phyloP scores from a whole-genome alignment of 2,113 vertebrate species.

The Sander vitreus region DNA sequence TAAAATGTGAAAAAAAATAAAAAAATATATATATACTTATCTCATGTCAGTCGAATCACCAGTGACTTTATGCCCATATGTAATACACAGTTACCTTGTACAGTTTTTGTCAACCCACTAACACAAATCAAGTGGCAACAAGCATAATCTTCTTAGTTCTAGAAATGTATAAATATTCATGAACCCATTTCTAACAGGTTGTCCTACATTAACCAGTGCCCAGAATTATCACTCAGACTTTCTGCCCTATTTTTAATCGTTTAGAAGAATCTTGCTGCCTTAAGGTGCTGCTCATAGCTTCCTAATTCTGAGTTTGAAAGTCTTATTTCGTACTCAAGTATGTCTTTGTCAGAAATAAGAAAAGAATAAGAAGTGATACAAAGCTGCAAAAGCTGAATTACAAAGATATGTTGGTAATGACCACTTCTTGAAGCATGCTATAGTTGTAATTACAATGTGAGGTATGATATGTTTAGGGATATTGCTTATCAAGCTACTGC shows the following conservation, averaged over 20 bases:
- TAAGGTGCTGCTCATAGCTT: not conserved
- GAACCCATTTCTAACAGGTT: not conserved
- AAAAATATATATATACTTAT: not conserved
- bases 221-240: not conserved
- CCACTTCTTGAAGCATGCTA: not conserved
- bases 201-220: not conserved
- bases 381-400: not conserved
- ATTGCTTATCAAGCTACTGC: not conserved
- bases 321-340: not conserved
- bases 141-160: not conserved
- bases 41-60: not conserved
- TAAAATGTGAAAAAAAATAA: not conserved
- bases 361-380: not conserved
- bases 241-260: not conserved
- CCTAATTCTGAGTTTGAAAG: not conserved
- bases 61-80: not conserved
- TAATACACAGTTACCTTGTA: not conserved
- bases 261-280: not conserved
- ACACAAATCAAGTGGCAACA: not conserved
- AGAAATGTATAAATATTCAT: not conserved
- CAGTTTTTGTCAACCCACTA: not conserved
- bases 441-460: not conserved
- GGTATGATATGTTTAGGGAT: not conserved
- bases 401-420: too few relatives aligned
- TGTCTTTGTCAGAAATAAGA: not conserved